Conservation (phyloP, 2,888 invertebrate genomes). For the Podabrus alpinus region DNA sequence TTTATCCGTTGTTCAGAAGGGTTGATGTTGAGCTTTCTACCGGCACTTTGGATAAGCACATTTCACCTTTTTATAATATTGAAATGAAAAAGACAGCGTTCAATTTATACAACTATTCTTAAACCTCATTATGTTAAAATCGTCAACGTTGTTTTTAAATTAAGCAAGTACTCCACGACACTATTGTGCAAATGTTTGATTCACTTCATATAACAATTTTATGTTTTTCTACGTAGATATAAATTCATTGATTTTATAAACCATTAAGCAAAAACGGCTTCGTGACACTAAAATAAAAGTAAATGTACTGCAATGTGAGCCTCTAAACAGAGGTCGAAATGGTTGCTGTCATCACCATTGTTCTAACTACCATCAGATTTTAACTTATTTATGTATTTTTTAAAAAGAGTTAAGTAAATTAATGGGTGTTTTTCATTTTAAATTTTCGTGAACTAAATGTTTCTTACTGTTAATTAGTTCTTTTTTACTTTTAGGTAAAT, state of each 20-base stretch:
- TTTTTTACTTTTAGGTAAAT: neutral
- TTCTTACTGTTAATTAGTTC: neutral
- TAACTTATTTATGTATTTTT: neutral
- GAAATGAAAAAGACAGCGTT: neutral
- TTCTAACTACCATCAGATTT: slow-evolving; percentile 4
- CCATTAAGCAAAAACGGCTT: slow-evolving; percentile 43
- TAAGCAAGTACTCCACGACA: slow-evolving; percentile 21
- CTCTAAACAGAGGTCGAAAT: slow-evolving; percentile 38
- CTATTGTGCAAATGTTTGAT: slow-evolving; percentile 20
- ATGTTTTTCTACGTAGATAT: slow-evolving; percentile 41
- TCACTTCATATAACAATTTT: slow-evolving; percentile 34
- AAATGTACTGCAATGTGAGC: slow-evolving; percentile 45
- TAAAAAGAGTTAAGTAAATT: neutral
- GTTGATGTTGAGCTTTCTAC: slow-evolving; percentile 1
- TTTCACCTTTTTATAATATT: neutral
- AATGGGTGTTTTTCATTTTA: neutral
- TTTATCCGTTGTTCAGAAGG: slow-evolving; percentile 17
- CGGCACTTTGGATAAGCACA: neutral
- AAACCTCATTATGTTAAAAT: neutral
- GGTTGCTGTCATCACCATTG: slow-evolving; percentile 28
- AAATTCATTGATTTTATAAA: slow-evolving; percentile 47
- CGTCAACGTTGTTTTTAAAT: neutral
- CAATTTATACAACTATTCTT: neutral
- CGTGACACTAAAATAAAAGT: slow-evolving; percentile 48
- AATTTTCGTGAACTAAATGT: neutral